These are phyloP conservation scores for Hiodon tergisus DNA, from an alignment of 2,113 vertebrate species.

Conservation along the genomic window DNA sequence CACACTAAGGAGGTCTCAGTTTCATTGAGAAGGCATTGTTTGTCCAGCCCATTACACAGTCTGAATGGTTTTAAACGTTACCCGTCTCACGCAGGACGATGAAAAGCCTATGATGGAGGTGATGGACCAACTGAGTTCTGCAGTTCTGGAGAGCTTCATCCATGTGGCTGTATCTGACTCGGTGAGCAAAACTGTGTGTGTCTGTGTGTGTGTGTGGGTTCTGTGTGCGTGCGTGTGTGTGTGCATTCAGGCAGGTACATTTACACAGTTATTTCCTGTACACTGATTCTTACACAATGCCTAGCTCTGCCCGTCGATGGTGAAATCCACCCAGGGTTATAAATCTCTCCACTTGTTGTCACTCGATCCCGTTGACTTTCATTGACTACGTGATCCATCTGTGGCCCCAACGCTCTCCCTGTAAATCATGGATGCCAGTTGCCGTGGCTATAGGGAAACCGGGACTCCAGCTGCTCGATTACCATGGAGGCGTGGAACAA, in stretches of 20 bases:
- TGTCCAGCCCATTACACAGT: background rate
- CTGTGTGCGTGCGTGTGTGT: background rate
- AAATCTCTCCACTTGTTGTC: no score
- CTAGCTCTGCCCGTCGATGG: no score
- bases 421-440: no score
- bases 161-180: conserved; percentile 93
- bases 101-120: conserved; percentile 98
- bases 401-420: no score
- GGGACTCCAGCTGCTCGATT: no score
- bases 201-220: background rate
- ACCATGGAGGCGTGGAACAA: no score
- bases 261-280: background rate
- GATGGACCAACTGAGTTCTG: conserved; percentile 94
- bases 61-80: conserved; percentile 11
- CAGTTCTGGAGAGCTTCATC: conserved; percentile 93
- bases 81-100: conserved; percentile 73
- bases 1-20: background rate
- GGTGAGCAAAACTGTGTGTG: conserved; percentile 59
- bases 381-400: no score
- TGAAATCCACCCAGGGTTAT: no score
- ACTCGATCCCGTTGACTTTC: no score
- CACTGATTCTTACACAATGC: no score
- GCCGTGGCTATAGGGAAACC: no score
- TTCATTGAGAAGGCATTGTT: background rate
- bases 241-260: conserved; percentile 17